These are phyloP conservation scores for Florisuga fusca DNA, from an alignment of 2,797 vertebrate species.

Conservation along the genomic window DNA sequence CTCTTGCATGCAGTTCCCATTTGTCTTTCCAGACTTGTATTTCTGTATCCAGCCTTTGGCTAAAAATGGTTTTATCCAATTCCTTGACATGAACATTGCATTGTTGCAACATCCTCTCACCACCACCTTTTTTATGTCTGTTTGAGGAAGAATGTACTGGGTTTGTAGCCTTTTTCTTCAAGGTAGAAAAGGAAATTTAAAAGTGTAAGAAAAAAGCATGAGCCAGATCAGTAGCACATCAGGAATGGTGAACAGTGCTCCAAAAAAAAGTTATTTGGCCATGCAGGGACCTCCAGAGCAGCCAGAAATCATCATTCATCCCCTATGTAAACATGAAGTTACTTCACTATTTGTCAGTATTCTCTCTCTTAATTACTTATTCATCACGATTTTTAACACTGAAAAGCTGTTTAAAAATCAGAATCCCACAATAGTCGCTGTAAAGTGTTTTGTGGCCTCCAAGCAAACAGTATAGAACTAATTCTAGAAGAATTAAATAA, in stretches of 20 bases:
- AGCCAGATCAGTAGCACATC: background rate
- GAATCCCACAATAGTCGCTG: constrained; percentile 15
- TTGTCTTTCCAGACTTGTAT: background rate
- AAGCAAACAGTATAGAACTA: constrained; percentile 65
- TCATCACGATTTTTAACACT: constrained; percentile 32
- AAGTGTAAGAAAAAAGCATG: background rate
- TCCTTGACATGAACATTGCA: background rate
- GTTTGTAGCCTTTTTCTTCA: background rate
- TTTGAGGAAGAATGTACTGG: background rate
- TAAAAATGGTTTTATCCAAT: constrained; percentile 16
- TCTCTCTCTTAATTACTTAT: constrained; percentile 28
- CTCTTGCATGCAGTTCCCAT: background rate
- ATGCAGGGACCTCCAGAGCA: background rate
- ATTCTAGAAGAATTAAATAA: constrained; percentile 78
- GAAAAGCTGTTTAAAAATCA: constrained; percentile 43
- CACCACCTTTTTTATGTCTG: background rate
- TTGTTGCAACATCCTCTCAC: background rate
- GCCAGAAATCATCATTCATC: background rate
- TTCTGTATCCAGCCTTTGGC: constrained; percentile 12
- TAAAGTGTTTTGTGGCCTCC: constrained; percentile 62
- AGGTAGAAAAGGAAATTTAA: background rate
- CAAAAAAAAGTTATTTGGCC: background rate
- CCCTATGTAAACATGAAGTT: background rate
- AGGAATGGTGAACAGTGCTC: background rate
- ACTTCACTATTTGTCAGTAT: constrained; percentile 3